Evolutionary conservation across 2,113 vertebrate species (phyloP).

Genomic region (Illadopsis cleaveri): DNA sequence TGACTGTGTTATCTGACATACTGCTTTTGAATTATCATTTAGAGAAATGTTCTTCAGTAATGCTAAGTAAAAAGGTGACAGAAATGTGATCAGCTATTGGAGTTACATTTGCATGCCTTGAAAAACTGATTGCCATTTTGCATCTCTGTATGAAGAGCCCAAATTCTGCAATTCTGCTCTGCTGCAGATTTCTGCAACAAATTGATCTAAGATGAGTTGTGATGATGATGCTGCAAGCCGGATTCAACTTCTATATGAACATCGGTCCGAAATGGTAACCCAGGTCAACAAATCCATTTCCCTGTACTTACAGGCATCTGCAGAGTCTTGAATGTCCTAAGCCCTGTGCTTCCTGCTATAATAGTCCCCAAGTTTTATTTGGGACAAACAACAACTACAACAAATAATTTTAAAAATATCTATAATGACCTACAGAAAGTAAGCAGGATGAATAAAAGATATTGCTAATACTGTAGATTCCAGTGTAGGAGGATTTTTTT

Average conservation of each 20-base stretch:
- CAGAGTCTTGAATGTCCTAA: neutral
- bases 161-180: constrained; percentile 1
- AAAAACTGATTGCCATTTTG: neutral
- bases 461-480: neutral
- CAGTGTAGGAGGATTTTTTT: neutral
- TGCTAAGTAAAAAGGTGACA: constrained; percentile 6
- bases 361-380: neutral
- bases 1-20: neutral
- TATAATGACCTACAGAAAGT: neutral
- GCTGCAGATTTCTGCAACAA: neutral
- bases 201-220: neutral
- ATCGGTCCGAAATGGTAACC: neutral
- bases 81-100: constrained; percentile 10
- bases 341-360: neutral
- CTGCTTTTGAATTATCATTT: neutral
- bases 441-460: neutral
- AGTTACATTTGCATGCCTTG: neutral
- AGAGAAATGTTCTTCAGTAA: neutral
- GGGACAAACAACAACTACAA: neutral
- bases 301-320: neutral
- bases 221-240: neutral
- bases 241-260: neutral
- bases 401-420: neutral
- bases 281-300: neutral
- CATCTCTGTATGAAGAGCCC: neutral